Evolutionary conservation across 2,797 vertebrate genomes (phyloP).

Genomic region (Salmo trutta): DNA sequence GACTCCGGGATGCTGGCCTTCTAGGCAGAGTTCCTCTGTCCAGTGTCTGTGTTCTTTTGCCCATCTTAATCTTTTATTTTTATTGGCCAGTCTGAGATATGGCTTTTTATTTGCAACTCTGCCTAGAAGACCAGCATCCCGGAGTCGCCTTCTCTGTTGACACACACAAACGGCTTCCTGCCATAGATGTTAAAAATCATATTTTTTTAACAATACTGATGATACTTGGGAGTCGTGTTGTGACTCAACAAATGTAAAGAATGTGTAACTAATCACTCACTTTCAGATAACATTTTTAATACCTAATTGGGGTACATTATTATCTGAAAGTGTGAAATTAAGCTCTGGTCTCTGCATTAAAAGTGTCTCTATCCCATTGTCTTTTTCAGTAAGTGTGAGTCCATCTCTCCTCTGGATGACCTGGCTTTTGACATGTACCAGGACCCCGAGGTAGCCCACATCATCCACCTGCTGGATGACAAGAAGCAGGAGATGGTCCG

Average conservation of each 20-base stretch:
- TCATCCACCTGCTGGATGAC: conserved; percentile 88
- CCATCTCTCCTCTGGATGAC: conserved; percentile 89
- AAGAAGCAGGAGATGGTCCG: conserved; percentile 84
- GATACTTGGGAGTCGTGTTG: background rate
- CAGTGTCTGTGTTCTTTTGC: too few relatives aligned
- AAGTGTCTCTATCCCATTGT: background rate
- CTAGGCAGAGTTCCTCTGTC: too few relatives aligned
- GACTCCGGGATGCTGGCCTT: too few relatives aligned
- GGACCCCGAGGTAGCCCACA: conserved; percentile 92
- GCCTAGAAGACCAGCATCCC: too few relatives aligned
- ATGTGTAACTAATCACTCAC: background rate
- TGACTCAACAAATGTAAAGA: background rate
- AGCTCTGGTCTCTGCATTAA: background rate
- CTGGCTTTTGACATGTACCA: conserved; percentile 98
- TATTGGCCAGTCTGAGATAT: too few relatives aligned
- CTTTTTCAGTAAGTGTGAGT: conserved; percentile 78
- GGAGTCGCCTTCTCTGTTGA: too few relatives aligned
- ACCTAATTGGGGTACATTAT: background rate
- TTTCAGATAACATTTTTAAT: background rate
- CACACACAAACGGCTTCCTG: too few relatives aligned
- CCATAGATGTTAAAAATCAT: background rate
- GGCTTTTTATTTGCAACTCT: too few relatives aligned
- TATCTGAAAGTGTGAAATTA: background rate
- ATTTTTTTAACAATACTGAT: background rate
- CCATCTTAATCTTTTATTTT: too few relatives aligned